phyloP scores from a whole-genome alignment of 1,140 invertebrate genomes.

The Centruroides vittatus region DNA sequence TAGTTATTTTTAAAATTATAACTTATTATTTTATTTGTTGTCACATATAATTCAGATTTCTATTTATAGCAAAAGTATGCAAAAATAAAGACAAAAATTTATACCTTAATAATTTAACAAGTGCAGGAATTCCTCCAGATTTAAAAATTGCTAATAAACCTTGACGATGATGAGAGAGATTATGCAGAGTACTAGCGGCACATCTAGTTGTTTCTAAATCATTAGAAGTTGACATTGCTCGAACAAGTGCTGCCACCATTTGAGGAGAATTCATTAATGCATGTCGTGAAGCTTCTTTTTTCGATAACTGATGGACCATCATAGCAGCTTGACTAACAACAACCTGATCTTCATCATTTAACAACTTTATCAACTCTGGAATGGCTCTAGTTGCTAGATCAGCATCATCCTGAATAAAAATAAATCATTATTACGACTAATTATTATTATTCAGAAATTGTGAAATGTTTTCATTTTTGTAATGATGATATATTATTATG shows the following conservation, averaged over 20 bases:
- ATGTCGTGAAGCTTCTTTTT: conserved; percentile 35
- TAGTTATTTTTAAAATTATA: no score
- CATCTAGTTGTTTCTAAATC: conserved; percentile 29
- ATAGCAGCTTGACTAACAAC: conserved; percentile 94
- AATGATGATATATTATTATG: no score
- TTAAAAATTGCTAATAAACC: conserved; percentile 37
- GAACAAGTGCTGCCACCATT: conserved; percentile 30
- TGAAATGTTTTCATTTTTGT: no score
- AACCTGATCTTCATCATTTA: conserved; percentile 43
- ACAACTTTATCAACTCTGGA: conserved; percentile 34
- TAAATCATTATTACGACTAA: no score
- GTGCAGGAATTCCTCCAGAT: conserved; percentile 36
- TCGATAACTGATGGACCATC: conserved; percentile 54
- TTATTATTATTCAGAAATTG: no score
- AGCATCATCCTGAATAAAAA: conserved; percentile 26
- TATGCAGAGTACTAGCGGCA: conserved; percentile 32
- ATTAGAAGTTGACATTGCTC: conserved; percentile 31
- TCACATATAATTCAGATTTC: no score
- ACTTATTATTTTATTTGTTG: no score
- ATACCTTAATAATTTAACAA: conserved; percentile 45
- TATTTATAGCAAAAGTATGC: no score
- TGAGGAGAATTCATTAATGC: conserved; percentile 34
- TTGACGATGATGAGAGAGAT: conserved; percentile 33
- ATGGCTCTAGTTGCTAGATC: conserved; percentile 33
- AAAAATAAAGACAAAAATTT: no score